These are phyloP conservation scores for Manacus vitellinus DNA, from an alignment of 2,113 vertebrate genomes.

Conservation along the genomic window DNA sequence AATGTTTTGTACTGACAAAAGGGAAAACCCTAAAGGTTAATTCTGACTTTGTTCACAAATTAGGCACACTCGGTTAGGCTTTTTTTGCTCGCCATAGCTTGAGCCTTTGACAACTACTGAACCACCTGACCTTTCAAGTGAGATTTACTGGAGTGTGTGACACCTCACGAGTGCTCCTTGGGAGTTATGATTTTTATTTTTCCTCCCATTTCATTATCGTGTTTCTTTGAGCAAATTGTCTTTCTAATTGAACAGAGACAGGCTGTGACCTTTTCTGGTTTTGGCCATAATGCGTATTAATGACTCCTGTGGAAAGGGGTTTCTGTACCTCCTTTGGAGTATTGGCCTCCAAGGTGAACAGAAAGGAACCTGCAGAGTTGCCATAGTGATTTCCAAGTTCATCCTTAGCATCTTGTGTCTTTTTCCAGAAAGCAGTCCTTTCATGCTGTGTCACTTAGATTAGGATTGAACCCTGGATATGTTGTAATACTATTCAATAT, in stretches of 20 bases:
- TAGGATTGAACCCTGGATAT: background rate
- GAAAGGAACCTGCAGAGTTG: background rate
- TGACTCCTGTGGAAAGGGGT: background rate
- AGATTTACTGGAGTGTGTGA: background rate
- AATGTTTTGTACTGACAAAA: slow-evolving; percentile 35
- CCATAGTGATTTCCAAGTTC: slow-evolving; percentile 34
- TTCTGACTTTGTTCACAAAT: slow-evolving; percentile 58
- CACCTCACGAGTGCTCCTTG: accelerated
- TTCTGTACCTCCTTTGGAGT: background rate
- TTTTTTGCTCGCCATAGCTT: background rate
- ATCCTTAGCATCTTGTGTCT: background rate
- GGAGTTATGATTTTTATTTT: background rate
- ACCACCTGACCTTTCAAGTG: slow-evolving; percentile 35
- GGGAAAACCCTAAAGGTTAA: slow-evolving; percentile 18
- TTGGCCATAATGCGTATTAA: background rate
- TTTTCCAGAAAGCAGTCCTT: background rate
- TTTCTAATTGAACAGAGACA: background rate
- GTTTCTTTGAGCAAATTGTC: background rate
- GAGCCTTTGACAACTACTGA: background rate
- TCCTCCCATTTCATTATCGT: background rate
- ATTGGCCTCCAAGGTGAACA: background rate
- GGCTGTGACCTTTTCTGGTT: background rate
- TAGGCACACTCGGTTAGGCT: slow-evolving; percentile 38
- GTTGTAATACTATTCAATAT: slow-evolving; percentile 46
- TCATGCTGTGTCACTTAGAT: background rate